Evolutionary conservation across 2,113 vertebrate genomes (phyloP).

Genomic region (Rousettus leschenaultii): DNA sequence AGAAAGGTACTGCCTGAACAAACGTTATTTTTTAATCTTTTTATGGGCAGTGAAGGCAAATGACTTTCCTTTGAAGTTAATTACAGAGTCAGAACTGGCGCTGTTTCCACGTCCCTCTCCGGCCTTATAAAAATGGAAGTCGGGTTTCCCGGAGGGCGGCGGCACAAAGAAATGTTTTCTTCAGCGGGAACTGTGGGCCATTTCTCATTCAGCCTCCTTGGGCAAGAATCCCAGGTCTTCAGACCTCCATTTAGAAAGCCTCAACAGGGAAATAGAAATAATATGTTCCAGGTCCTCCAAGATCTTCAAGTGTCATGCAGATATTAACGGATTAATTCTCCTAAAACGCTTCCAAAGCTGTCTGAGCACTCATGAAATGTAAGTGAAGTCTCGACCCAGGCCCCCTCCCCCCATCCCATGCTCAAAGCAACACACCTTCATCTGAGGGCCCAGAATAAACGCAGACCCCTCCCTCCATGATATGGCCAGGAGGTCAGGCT

Average conservation of each 20-base stretch:
- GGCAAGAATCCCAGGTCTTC: constrained; percentile 9
- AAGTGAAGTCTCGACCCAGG: constrained; percentile 36
- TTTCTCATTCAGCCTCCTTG: constrained; percentile 44
- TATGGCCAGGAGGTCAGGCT: too few species aligned
- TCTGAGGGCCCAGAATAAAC: not conserved
- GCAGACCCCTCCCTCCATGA: not conserved
- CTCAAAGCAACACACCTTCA: not conserved
- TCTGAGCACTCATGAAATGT: constrained; percentile 57
- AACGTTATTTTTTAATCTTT: constrained; percentile 64
- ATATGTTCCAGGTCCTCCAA: constrained; percentile 39
- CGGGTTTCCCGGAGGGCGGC: constrained; percentile 57
- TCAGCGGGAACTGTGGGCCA: not conserved
- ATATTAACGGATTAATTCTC: constrained; percentile 71
- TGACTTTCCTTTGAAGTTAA: constrained; percentile 63
- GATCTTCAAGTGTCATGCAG: constrained; percentile 31
- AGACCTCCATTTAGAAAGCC: constrained; percentile 49
- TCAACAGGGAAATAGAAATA: constrained; percentile 55
- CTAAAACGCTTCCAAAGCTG: constrained; percentile 47
- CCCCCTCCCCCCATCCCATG: not conserved
- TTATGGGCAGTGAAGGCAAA: constrained; percentile 40
- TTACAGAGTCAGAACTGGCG: constrained; percentile 60
- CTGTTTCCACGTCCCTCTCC: constrained; percentile 53
- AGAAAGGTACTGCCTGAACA: constrained; percentile 46
- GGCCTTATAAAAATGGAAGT: constrained; percentile 57
- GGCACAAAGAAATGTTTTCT: constrained; percentile 44